Evolutionary conservation across 2,888 invertebrate species (phyloP).

Genomic region (Leptinotarsa juncta): DNA sequence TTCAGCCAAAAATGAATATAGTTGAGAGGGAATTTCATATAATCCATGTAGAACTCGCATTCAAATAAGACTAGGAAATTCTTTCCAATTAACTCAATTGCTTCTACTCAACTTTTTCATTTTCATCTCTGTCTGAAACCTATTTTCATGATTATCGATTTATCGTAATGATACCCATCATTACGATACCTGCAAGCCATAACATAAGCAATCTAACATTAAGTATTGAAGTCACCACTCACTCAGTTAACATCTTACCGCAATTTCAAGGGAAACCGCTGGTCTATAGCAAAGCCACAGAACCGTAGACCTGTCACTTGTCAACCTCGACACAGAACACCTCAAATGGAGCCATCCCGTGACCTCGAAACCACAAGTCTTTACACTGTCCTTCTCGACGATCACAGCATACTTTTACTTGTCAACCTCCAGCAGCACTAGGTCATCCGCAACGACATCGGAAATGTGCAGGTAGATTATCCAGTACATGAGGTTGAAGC

Average conservation of each 20-base stretch:
- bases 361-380: slow-evolving; percentile 7
- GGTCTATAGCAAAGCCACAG: background rate
- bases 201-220: too few relatives aligned
- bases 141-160: too few relatives aligned
- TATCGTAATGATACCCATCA: too few relatives aligned
- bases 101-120: too few relatives aligned
- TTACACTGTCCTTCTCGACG: slow-evolving; percentile 20
- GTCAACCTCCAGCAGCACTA: slow-evolving; percentile 82
- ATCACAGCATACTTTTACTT: slow-evolving; percentile 66
- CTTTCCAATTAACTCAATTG: too few relatives aligned
- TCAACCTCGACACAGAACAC: background rate
- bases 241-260: background rate
- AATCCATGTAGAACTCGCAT: too few relatives aligned
- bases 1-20: too few relatives aligned
- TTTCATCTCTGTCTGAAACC: too few relatives aligned
- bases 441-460: slow-evolving; percentile 94
- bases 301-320: slow-evolving; percentile 1
- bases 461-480: slow-evolving; percentile 96
- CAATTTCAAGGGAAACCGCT: background rate
- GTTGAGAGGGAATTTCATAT: too few relatives aligned
- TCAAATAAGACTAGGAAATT: too few relatives aligned
- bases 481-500: slow-evolving; percentile 99
- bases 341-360: background rate
- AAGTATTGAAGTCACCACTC: too few relatives aligned
- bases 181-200: too few relatives aligned